Evolutionary conservation across 2,888 invertebrate genomes (phyloP).

Genomic region (Steinernema hermaphroditum): DNA sequence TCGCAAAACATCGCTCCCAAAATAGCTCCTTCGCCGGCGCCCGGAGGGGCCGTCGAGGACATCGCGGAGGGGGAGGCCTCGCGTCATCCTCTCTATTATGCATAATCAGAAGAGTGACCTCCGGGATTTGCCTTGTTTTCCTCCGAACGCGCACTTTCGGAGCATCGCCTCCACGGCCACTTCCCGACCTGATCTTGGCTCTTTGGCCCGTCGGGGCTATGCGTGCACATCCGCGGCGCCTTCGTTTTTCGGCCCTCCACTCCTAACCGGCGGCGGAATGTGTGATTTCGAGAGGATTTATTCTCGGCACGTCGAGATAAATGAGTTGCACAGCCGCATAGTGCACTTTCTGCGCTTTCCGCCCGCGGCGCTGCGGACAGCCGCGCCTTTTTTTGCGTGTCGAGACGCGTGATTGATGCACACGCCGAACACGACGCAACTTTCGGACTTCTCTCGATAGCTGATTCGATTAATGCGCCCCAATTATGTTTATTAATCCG

Average conservation of each 20-base stretch:
- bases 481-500: constrained; percentile 27
- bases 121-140: too few relatives aligned
- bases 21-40: constrained; percentile 5
- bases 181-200: too few relatives aligned
- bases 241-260: too few relatives aligned
- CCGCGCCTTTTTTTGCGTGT: constrained; percentile 13
- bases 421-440: constrained; percentile 1
- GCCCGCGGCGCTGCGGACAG: constrained; percentile 3
- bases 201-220: too few relatives aligned
- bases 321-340: constrained; percentile 31
- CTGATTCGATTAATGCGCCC: not conserved
- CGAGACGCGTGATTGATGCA: constrained; percentile 22
- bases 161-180: too few relatives aligned
- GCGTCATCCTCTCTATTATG: not conserved
- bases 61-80: not conserved
- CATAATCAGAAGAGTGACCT: not conserved
- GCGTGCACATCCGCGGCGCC: too few relatives aligned
- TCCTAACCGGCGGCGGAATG: too few relatives aligned
- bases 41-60: not conserved
- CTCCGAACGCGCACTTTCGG: too few relatives aligned
- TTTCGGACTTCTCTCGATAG: not conserved
- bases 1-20: constrained; percentile 21
- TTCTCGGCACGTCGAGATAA: constrained; percentile 9
- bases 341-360: constrained; percentile 23
- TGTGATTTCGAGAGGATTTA: constrained; percentile 16